These are phyloP conservation scores for Cryptoleucopteryx plumbea DNA, from an alignment of 2,113 vertebrate genomes.

Conservation along the genomic window DNA sequence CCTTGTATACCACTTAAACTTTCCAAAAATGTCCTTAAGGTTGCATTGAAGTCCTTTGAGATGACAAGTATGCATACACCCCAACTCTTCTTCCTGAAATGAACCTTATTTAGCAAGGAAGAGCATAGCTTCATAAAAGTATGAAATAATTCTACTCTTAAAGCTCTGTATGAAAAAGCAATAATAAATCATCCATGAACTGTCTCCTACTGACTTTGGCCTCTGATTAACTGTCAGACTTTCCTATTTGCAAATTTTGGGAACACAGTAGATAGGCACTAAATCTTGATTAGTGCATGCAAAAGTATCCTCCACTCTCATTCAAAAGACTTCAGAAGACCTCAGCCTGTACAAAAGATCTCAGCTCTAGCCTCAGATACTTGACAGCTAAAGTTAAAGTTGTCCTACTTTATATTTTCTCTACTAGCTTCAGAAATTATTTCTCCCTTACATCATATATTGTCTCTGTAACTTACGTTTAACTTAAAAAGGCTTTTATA, in stretches of 20 bases:
- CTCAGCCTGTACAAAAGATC: background rate
- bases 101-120: background rate
- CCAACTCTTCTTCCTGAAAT: background rate
- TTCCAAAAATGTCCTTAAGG: background rate
- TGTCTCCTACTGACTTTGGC: no score
- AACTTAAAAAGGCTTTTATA: background rate
- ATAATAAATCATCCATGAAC: background rate
- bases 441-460: background rate
- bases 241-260: background rate
- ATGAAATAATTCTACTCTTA: background rate
- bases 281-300: background rate
- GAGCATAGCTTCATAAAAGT: background rate
- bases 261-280: no score
- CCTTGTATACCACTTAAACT: background rate
- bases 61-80: accelerated
- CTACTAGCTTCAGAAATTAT: background rate
- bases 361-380: background rate
- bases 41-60: background rate
- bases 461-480: background rate
- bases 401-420: background rate
- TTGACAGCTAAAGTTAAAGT: background rate
- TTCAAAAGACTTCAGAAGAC: background rate
- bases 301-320: background rate
- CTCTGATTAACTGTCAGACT: background rate
- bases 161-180: background rate